Percentiles rank a stretch among this genome's conserved stretches.
Conservation (phyloP, 2,888 invertebrate genomes). For the Orthonychiurus folsomi region DNA sequence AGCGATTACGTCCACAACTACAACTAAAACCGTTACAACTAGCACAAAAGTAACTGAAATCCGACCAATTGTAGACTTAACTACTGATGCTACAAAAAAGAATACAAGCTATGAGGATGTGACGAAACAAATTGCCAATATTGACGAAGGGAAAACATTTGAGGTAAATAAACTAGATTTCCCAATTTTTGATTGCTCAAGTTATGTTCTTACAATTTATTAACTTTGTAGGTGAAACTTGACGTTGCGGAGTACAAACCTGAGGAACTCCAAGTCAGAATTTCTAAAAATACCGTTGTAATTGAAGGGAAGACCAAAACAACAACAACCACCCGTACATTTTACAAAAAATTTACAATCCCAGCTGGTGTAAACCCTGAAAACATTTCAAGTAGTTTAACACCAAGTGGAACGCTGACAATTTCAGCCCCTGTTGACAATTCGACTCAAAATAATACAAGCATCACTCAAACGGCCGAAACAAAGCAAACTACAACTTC, state of each 20-base stretch:
- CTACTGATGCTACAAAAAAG: background rate
- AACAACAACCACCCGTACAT: background rate
- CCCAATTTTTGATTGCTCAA: too few species aligned
- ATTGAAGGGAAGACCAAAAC: background rate
- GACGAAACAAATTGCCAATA: background rate
- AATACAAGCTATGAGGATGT: background rate
- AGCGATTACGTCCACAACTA: background rate
- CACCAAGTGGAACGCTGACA: background rate
- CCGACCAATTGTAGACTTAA: background rate
- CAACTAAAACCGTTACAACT: background rate
- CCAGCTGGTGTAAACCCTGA: background rate
- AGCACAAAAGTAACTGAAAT: background rate
- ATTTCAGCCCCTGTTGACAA: constrained; percentile 11
- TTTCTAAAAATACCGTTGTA: background rate
- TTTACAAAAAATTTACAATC: constrained; percentile 5
- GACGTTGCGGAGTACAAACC: background rate
- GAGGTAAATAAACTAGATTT: too few species aligned
- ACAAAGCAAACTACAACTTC: background rate
- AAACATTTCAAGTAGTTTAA: background rate
- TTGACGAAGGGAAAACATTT: background rate
- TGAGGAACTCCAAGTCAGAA: background rate
- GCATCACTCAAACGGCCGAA: background rate
- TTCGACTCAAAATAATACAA: background rate
- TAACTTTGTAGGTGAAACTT: background rate
- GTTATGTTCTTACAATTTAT: constrained; percentile 7